Percentiles rank a stretch among this genome's conserved stretches.
Evolutionary conservation across 2,888 invertebrate genomes (phyloP).

Genomic region (Phymatocera aterrima): DNA sequence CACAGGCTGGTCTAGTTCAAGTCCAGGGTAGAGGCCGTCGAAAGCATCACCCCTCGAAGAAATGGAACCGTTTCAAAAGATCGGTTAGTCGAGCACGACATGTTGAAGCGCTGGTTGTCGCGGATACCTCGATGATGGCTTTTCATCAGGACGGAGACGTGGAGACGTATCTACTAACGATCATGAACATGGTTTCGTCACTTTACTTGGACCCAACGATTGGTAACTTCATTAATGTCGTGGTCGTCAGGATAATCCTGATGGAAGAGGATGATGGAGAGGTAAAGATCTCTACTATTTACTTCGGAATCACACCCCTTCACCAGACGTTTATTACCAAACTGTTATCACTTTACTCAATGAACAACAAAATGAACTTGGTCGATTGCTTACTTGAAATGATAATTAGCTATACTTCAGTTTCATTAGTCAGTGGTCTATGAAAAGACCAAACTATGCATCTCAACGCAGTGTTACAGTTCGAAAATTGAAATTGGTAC

Average conservation of each 20-base stretch:
- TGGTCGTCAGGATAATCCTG: constrained; percentile 90
- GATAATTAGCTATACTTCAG: too few species aligned
- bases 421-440: too few species aligned
- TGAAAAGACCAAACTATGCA: too few species aligned
- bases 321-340: not conserved
- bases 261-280: constrained; percentile 81
- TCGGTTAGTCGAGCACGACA: constrained; percentile 86
- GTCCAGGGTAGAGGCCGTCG: constrained; percentile 74
- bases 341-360: too few species aligned
- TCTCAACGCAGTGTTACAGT: too few species aligned
- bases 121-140: constrained; percentile 91
- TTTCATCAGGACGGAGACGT: constrained; percentile 89
- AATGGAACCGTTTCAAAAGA: constrained; percentile 73
- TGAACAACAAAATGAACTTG: too few species aligned
- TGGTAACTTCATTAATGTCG: constrained; percentile 92
- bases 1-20: constrained; percentile 74
- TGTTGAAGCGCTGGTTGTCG: constrained; percentile 92
- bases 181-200: constrained; percentile 94
- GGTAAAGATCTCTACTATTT: constrained; percentile 68
- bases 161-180: constrained; percentile 90
- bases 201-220: constrained; percentile 92
- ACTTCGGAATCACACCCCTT: not conserved
- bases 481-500: too few species aligned
- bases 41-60: constrained; percentile 56
- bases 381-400: too few species aligned